phyloP scores from a whole-genome alignment of 2,113 vertebrate species.

The Notarius quadriscutis region DNA sequence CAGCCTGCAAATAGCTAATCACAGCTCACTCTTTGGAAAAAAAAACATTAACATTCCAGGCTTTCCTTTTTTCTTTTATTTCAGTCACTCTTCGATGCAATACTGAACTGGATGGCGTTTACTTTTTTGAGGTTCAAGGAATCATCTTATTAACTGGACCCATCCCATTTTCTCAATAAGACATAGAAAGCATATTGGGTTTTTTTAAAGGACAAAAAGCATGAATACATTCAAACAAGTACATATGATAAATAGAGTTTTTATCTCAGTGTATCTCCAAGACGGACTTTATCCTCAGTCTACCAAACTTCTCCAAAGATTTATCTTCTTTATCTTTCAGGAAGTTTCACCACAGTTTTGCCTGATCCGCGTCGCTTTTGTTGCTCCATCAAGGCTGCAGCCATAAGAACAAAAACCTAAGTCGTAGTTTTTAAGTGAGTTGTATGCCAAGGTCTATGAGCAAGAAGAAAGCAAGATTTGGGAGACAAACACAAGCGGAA shows the following conservation, averaged over 20 bases:
- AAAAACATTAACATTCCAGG: background rate
- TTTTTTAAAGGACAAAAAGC: background rate
- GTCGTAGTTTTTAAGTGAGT: constrained; percentile 38
- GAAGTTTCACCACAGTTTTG: constrained; percentile 9
- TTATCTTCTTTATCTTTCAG: constrained; percentile 6
- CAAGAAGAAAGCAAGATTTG: constrained; percentile 55
- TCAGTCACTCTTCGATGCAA: background rate
- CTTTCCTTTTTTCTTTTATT: background rate
- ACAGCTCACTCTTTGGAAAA: background rate
- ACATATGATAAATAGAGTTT: background rate
- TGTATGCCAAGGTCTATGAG: constrained; percentile 60
- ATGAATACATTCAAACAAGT: background rate
- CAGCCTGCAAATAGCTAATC: background rate
- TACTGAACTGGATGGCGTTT: background rate
- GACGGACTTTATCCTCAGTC: background rate
- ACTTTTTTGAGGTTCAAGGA: background rate
- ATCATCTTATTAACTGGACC: background rate
- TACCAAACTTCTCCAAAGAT: background rate
- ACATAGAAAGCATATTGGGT: background rate
- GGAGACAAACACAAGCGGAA: constrained; percentile 63
- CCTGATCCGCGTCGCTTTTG: constrained; percentile 59
- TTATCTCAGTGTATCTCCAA: background rate
- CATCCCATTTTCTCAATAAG: background rate
- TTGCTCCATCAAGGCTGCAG: constrained; percentile 57
- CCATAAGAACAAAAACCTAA: constrained; percentile 56